Evolutionary conservation across 1,140 invertebrate species (phyloP).

Genomic region (Octopus bimaculoides): DNA sequence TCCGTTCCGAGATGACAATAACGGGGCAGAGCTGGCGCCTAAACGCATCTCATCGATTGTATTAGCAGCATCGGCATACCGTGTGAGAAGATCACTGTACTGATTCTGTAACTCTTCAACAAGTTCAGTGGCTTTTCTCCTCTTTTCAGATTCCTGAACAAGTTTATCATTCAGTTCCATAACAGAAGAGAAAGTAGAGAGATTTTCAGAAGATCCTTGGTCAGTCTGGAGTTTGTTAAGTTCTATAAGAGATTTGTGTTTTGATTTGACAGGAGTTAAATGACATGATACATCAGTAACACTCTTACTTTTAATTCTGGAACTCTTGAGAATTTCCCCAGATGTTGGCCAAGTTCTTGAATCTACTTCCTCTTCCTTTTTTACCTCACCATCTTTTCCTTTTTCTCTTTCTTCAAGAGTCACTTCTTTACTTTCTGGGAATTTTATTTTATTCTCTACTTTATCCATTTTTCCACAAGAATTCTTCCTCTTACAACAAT

Average conservation of each 20-base stretch:
- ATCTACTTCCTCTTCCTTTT: not conserved
- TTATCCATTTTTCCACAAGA: too few relatives aligned
- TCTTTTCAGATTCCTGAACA: slow-evolving; percentile 44
- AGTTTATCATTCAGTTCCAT: slow-evolving; percentile 42
- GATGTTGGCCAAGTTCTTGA: not conserved
- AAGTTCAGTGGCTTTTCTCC: slow-evolving; percentile 50
- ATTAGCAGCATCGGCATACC: slow-evolving; percentile 56
- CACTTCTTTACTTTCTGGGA: too few relatives aligned
- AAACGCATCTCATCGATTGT: slow-evolving; percentile 57
- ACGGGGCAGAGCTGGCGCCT: slow-evolving; percentile 38
- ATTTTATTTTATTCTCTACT: too few relatives aligned
- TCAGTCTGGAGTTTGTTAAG: slow-evolving; percentile 26
- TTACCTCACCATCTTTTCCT: not conserved
- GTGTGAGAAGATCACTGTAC: slow-evolving; percentile 52
- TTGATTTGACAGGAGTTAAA: slow-evolving; percentile 44
- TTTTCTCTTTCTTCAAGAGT: not conserved
- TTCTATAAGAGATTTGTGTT: slow-evolving; percentile 38
- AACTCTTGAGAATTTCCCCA: not conserved
- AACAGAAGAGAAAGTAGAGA: slow-evolving; percentile 25
- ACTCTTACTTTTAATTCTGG: slow-evolving; percentile 46
- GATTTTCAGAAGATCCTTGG: slow-evolving; percentile 22
- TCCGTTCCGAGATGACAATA: not conserved
- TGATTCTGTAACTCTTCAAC: slow-evolving; percentile 54
- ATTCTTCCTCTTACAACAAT: not conserved
- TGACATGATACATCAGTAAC: slow-evolving; percentile 31